Evolutionary conservation across 2,797 vertebrate genomes (phyloP).

Genomic region (Spheniscus humboldti): DNA sequence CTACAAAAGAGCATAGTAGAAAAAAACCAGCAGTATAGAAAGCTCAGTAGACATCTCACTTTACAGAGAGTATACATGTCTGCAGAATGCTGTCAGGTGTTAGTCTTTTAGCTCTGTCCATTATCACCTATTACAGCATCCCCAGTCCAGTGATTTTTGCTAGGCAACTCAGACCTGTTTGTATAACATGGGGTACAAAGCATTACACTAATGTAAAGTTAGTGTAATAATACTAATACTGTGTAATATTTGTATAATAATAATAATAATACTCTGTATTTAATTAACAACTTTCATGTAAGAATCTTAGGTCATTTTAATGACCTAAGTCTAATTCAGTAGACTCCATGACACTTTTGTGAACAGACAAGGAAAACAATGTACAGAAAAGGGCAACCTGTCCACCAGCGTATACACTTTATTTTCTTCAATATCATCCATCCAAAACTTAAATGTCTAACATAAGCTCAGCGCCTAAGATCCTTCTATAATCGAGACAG

Average conservation of each 20-base stretch:
- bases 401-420: accelerated
- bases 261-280: background rate
- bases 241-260: background rate
- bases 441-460: background rate
- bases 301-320: background rate
- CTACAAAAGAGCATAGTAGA: background rate
- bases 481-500: background rate
- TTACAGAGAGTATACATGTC: background rate
- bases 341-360: background rate
- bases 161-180: background rate
- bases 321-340: background rate
- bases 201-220: background rate
- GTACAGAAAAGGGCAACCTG: background rate
- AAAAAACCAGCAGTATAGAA: background rate
- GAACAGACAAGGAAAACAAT: background rate
- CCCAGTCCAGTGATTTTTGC: background rate
- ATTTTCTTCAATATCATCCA: background rate
- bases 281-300: background rate
- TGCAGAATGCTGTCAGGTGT: background rate
- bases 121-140: background rate
- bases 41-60: background rate
- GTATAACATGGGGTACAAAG: background rate
- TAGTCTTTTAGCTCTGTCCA: background rate
- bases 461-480: background rate
- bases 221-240: background rate